Evolutionary conservation across 2,113 vertebrate species (phyloP).

Genomic region (Trichomycterus rosablanca): DNA sequence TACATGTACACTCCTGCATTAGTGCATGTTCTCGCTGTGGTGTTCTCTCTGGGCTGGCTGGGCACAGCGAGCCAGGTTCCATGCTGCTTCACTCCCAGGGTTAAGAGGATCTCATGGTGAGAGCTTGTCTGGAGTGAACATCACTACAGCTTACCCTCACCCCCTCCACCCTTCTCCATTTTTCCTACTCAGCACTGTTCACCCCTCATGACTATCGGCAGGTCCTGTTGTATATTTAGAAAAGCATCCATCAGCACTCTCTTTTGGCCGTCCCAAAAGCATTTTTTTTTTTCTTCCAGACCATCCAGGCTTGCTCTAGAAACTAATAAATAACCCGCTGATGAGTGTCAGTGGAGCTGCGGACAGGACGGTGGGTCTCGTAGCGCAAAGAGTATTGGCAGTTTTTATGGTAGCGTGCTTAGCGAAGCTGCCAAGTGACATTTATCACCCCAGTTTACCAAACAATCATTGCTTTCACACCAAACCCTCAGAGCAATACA

Average conservation of each 20-base stretch:
- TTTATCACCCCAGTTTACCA: slow-evolving; percentile 62
- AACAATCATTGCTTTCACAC: slow-evolving; percentile 57
- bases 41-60: slow-evolving; percentile 13
- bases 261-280: slow-evolving; percentile 49
- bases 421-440: slow-evolving; percentile 54
- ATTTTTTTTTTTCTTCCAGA: slow-evolving; percentile 40
- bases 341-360: slow-evolving; percentile 57
- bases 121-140: slow-evolving; percentile 61
- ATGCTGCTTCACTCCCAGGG: slow-evolving; percentile 44
- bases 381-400: slow-evolving; percentile 50
- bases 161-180: slow-evolving; percentile 38
- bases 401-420: slow-evolving; percentile 55
- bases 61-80: slow-evolving; percentile 13
- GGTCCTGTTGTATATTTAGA: slow-evolving; percentile 60
- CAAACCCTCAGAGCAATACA: slow-evolving; percentile 43
- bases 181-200: slow-evolving; percentile 63
- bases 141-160: slow-evolving; percentile 17
- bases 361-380: slow-evolving; percentile 40
- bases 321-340: slow-evolving; percentile 62
- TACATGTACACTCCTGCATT: slow-evolving; percentile 10
- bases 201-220: slow-evolving; percentile 61
- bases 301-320: slow-evolving; percentile 34
- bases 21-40: slow-evolving; percentile 26
- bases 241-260: slow-evolving; percentile 61
- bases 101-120: slow-evolving; percentile 43